Conservation (phyloP, 2,888 invertebrate species). For the Capitulum mitella region DNA sequence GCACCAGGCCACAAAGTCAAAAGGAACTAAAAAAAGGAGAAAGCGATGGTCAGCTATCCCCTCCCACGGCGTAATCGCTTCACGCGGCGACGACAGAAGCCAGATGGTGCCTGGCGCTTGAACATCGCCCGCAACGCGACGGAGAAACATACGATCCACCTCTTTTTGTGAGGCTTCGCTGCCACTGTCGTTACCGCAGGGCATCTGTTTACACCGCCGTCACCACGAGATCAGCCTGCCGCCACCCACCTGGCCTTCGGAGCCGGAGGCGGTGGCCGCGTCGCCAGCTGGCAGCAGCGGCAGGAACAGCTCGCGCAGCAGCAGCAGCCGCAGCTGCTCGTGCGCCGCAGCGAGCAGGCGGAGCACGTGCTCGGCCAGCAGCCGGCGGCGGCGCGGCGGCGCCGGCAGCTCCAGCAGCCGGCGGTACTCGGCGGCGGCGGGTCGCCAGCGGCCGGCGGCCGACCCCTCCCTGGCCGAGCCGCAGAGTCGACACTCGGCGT, state of each 20-base stretch:
- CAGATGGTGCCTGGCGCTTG: too few relatives aligned
- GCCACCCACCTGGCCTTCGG: background rate
- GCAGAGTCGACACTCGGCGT: background rate
- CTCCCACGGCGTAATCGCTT: too few relatives aligned
- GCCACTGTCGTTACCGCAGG: too few relatives aligned
- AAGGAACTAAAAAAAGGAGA: too few relatives aligned
- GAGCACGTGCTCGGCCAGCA: background rate
- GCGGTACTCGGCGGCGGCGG: background rate
- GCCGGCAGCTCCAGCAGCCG: background rate
- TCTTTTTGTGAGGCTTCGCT: too few relatives aligned
- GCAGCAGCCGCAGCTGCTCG: background rate
- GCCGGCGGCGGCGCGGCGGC: background rate
- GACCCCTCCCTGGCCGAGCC: background rate
- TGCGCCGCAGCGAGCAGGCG: background rate
- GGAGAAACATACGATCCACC: too few relatives aligned
- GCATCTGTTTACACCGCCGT: too few relatives aligned
- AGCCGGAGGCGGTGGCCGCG: background rate
- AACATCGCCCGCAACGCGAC: too few relatives aligned
- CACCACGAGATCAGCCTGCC: too few relatives aligned
- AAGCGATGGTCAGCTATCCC: too few relatives aligned
- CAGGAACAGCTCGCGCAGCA: slow-evolving; percentile 1
- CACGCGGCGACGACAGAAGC: too few relatives aligned
- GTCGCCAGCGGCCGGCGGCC: background rate
- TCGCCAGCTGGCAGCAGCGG: background rate
- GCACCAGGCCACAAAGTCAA: too few relatives aligned